Evolutionary conservation across 2,888 invertebrate species (phyloP), one percentile per base, ranked within the genome.

Genomic region (Nomada goodeniana): DNA sequence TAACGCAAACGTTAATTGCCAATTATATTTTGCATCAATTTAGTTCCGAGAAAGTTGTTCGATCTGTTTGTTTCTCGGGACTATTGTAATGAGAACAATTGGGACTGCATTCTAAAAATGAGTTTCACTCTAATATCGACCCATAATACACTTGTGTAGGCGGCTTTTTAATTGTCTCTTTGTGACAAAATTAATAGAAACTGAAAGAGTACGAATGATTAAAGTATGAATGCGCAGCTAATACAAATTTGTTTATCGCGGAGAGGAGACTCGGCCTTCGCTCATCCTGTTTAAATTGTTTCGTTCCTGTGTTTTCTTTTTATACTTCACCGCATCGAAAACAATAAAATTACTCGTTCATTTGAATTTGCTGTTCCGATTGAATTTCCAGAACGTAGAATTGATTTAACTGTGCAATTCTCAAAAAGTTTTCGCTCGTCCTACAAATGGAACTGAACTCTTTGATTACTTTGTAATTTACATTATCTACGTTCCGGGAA

Each of bases 11-110:
- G 9, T 53, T 53, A 53, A 53, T 53, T 53, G 53, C 9, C 53
- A 53, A 53, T 53, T 53, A 53, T 53, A n/a, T n/a, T 53, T 53
- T 53, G 7, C n/a, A 53, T 7, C 53, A 53, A 53, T 53, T n/a
- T 53, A n/a, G 9, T 53, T 18, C n/a, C 9, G 10, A 18, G 7
- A 53, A 53, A 10, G 53, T 5, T n/a, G 18, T 7, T 13, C 18
- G 15, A 18, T 5, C 15, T n/a, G 10, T 53, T n/a, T n/a, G n/a
- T n/a, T 53, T n/a, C n/a, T n/a, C 18, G 10, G 10, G n/a, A 9
- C n/a, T n/a, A n/a, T n/a, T 53, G 10, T 53, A 53, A 53, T 53
- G 18, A 2, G 10, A 53, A n/a, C n/a, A 18, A n/a, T 20, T 53
- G 10, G 9, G 3, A 7, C n/a, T n/a, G 10, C 1, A n/a, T n/a